These are phyloP conservation scores for Champsocephalus gunnari DNA, from an alignment of 2,797 vertebrate species.

Conservation along the genomic window DNA sequence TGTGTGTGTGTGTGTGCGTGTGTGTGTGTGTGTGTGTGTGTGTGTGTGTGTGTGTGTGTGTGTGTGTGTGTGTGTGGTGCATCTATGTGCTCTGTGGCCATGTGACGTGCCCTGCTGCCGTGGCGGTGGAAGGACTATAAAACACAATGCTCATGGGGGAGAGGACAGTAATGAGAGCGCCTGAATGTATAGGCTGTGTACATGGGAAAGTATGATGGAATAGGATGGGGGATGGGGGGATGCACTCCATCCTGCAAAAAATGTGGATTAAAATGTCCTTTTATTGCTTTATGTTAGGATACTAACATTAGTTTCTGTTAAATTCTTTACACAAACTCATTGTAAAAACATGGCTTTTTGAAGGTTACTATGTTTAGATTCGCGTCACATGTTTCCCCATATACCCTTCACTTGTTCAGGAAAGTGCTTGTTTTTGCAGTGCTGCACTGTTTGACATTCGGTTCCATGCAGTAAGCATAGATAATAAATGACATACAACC, in stretches of 20 bases:
- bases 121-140: conserved; percentile 27
- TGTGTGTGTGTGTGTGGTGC: too few species aligned
- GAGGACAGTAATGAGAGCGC: conserved; percentile 14
- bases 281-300: neutral
- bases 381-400: neutral
- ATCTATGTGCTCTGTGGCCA: neutral
- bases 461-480: neutral
- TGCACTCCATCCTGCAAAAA: neutral
- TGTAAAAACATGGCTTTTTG: conserved; percentile 2
- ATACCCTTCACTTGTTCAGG: neutral
- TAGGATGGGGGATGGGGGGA: neutral
- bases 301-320: neutral
- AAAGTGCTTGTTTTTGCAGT: too few species aligned
- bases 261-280: neutral
- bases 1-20: too few species aligned
- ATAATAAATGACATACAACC: neutral
- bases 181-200: neutral
- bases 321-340: neutral
- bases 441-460: neutral
- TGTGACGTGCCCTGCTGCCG: conserved; percentile 15
- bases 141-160: conserved; percentile 16
- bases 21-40: too few species aligned
- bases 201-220: neutral
- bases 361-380: neutral
- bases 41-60: too few species aligned